Base-by-base conservation (phyloP, 2,888 invertebrate species). In the Machimus atricapillus region DNA sequence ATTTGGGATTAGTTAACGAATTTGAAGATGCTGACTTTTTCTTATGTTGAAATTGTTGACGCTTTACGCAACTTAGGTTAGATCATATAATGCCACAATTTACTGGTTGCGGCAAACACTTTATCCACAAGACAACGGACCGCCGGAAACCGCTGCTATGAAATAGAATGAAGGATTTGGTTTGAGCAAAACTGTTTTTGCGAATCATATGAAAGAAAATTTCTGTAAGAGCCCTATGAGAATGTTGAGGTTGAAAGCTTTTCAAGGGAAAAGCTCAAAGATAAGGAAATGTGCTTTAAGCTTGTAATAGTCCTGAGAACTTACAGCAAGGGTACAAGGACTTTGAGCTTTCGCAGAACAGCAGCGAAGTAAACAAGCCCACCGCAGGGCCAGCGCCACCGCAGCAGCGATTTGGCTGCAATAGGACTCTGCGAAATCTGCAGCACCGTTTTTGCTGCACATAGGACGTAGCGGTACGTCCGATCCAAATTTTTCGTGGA, bases 81-180 rank as follows among this genome's bases (percentile, higher is more conserved):
- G 37, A 77, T 77, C 31, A 27, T 77, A 77, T 23, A 66, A 12
- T 66, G 66, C 77, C 77, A 14, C 77, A 77, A 77, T 46, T 76
- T 77, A 77, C 37, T 58, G 83, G 9, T n/a, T 83, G 83, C 40
- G 58, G 40, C 58, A 34, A 83, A 83, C 83, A 56, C 66, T 37
- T 83, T 66, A 23, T 23, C 83, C 58, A 66, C 56, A 83, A 83
- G 83, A 58, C 66, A 83, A 37, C 83, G 40, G 83, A 58, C 83
- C 83, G 83, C 83, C 58, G 19, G n/a, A 12, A 27, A 5, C 5
- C 7, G 0, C 5, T 19, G 52, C 8, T 7, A 5, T 19, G n/a
- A 78, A 40, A 31, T 9, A 2, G 12, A 46, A 52, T 52, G n/a
- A 52, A 52, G 52, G 6, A 52, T n/a, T 52, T 52, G 6, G 1